Conservation (phyloP, 2,888 invertebrate species). For the Chrysolina americana region DNA sequence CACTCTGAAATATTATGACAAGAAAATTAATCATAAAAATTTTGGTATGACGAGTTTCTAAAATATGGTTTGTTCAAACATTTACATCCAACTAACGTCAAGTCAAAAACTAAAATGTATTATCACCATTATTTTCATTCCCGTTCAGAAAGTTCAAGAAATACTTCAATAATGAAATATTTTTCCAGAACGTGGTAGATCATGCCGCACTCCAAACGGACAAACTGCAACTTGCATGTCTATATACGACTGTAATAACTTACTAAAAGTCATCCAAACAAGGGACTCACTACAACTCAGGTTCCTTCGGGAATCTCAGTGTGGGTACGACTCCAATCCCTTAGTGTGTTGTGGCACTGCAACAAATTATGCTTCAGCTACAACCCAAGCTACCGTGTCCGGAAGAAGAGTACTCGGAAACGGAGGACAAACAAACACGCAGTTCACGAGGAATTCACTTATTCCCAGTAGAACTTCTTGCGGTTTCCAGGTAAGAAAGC, state of each 20-base stretch:
- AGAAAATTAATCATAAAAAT: too few relatives aligned
- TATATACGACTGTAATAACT: constrained; percentile 70
- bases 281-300: constrained; percentile 57
- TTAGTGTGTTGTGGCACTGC: constrained; percentile 70
- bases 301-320: constrained; percentile 72
- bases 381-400: background rate
- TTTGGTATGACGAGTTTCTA: too few relatives aligned
- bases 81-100: too few relatives aligned
- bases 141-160: too few relatives aligned
- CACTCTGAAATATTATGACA: too few relatives aligned
- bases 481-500: constrained; percentile 59
- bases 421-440: constrained; percentile 16
- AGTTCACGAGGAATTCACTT: constrained; percentile 38
- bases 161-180: too few relatives aligned
- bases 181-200: constrained; percentile 60
- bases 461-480: constrained; percentile 58
- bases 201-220: constrained; percentile 71
- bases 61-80: too few relatives aligned
- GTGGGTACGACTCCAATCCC: constrained; percentile 69
- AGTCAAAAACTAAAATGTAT: too few relatives aligned
- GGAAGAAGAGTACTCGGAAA: constrained; percentile 28
- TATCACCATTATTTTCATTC: too few relatives aligned
- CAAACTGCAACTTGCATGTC: constrained; percentile 69
- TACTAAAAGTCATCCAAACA: constrained; percentile 67
- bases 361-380: constrained; percentile 41